phyloP scores from a whole-genome alignment of 2,113 vertebrate species.

The Strix aluco region DNA sequence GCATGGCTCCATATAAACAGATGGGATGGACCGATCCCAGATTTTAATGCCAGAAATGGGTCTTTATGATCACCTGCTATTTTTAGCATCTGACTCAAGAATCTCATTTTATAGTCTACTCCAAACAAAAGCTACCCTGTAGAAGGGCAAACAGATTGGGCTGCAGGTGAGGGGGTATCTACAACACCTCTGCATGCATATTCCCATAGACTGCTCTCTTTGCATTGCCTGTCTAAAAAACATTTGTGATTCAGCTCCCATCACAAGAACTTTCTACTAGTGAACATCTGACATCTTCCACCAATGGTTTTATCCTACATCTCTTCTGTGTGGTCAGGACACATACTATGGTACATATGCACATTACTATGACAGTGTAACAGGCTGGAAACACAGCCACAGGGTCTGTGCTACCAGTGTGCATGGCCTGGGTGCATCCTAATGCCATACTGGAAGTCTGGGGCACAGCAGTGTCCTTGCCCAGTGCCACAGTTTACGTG shows the following conservation, averaged over 20 bases:
- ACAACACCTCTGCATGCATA: not conserved
- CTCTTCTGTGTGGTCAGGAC: not conserved
- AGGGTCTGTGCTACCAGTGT: not conserved
- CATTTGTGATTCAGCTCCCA: not conserved
- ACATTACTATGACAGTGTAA: not conserved
- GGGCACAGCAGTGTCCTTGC: not conserved
- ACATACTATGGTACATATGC: too few species aligned
- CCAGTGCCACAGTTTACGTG: not conserved
- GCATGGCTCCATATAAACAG: not conserved
- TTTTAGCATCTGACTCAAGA: not conserved
- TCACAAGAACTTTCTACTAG: not conserved
- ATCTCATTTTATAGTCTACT: not conserved
- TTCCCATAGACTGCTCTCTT: not conserved
- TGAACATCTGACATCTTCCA: not conserved
- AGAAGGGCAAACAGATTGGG: not conserved
- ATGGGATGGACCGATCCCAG: not conserved
- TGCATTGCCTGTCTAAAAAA: not conserved
- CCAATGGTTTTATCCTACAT: not conserved
- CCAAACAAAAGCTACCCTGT: not conserved
- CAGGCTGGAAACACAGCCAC: not conserved
- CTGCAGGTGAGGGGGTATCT: not conserved
- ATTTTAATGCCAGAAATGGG: not conserved
- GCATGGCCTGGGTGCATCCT: not conserved
- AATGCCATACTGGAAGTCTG: not conserved
- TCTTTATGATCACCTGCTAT: not conserved